Percentiles rank a stretch among this genome's conserved stretches.
Evolutionary conservation across 2,113 vertebrate species (phyloP).

Genomic region (Petroica traversi): DNA sequence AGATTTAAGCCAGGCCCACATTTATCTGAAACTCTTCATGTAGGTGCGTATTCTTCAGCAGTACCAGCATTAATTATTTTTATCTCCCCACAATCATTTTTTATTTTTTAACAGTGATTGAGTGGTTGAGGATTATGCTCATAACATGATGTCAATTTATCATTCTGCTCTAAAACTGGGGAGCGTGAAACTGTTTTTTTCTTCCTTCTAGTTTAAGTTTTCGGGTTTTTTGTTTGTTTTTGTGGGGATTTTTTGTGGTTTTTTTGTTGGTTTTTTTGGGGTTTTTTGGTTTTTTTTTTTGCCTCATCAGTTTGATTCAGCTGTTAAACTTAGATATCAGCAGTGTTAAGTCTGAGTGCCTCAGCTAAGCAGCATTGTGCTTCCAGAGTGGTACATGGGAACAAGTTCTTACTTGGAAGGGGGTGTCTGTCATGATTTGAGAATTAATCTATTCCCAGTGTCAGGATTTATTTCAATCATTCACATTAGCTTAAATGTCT

Average conservation of each 20-base stretch:
- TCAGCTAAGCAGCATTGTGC: background rate
- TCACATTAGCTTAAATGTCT: background rate
- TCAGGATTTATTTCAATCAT: background rate
- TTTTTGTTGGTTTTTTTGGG: background rate
- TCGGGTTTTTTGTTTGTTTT: background rate
- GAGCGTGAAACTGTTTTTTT: conserved; percentile 31
- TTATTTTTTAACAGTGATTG: conserved; percentile 63
- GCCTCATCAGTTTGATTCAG: conserved; percentile 10
- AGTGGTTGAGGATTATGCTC: conserved; percentile 45
- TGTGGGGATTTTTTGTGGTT: too few species aligned
- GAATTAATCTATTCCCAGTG: background rate
- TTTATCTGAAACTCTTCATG: background rate
- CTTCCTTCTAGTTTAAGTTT: conserved; percentile 16
- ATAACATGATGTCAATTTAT: conserved; percentile 54
- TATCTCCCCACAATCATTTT: conserved; percentile 48
- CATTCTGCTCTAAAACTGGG: conserved; percentile 39
- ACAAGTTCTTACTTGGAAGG: background rate
- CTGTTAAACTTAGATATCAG: background rate
- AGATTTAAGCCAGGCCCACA: background rate
- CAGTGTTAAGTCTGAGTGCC: background rate
- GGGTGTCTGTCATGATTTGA: background rate
- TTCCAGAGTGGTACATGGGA: background rate
- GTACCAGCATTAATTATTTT: conserved; percentile 49
- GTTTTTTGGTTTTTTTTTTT: background rate
- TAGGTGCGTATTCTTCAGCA: background rate